Evolutionary conservation across 2,113 vertebrate genomes (phyloP).

Genomic region (Orcinus orca): DNA sequence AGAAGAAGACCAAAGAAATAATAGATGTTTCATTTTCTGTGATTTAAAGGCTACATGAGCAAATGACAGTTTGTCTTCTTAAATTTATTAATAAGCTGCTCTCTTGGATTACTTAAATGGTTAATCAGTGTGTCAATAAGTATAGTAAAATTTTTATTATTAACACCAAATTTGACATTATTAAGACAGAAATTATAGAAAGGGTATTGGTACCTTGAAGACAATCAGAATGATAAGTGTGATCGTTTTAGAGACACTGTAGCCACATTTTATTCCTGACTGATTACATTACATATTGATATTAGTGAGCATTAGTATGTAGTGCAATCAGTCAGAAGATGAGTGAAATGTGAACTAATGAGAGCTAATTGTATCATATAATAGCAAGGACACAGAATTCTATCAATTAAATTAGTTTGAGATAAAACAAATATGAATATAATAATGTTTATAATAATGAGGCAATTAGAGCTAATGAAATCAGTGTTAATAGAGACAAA

Average conservation of each 20-base stretch:
- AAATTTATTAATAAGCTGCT: slow-evolving; percentile 79
- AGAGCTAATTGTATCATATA: slow-evolving; percentile 89
- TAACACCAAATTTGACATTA: slow-evolving; percentile 82
- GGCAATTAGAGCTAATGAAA: slow-evolving; percentile 88
- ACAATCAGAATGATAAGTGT: slow-evolving; percentile 86
- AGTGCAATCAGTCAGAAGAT: slow-evolving; percentile 89
- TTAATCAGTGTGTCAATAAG: slow-evolving; percentile 80
- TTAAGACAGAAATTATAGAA: slow-evolving; percentile 82
- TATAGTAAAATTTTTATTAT: slow-evolving; percentile 81
- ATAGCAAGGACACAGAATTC: slow-evolving; percentile 88
- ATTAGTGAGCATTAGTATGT: slow-evolving; percentile 84
- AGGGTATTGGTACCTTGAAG: slow-evolving; percentile 84
- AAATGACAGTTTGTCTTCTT: slow-evolving; percentile 74
- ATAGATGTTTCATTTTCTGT: slow-evolving; percentile 61
- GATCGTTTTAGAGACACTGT: slow-evolving; percentile 82
- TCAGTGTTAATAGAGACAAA: slow-evolving; percentile 84
- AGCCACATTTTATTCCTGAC: slow-evolving; percentile 83
- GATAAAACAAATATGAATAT: slow-evolving; percentile 89
- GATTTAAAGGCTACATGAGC: slow-evolving; percentile 75
- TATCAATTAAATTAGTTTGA: slow-evolving; percentile 90
- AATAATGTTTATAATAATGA: slow-evolving; percentile 89
- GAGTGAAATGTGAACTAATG: slow-evolving; percentile 89
- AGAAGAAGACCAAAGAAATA: slow-evolving; percentile 64
- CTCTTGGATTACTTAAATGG: slow-evolving; percentile 80
- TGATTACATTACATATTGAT: slow-evolving; percentile 91